Conservation (phyloP, 2,797 vertebrate genomes). For the Anableps anableps region DNA sequence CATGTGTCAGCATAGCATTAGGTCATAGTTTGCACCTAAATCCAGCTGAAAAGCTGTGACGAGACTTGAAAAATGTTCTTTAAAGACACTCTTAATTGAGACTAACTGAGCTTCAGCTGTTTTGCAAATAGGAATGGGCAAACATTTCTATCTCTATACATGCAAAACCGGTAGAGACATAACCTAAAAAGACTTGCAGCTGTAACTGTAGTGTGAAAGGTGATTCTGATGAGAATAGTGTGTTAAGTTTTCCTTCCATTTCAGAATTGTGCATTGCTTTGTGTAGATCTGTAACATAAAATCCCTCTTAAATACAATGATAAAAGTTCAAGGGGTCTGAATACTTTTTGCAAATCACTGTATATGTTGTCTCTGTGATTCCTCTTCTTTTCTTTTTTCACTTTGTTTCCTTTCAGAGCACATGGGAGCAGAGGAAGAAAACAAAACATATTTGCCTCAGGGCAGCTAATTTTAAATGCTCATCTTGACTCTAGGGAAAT, state of each 20-base stretch:
- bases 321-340: background rate
- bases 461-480: constrained; percentile 76
- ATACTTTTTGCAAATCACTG: background rate
- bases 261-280: background rate
- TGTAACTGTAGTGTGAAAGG: background rate
- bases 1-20: background rate
- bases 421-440: constrained; percentile 33
- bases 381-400: constrained; percentile 24
- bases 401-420: constrained; percentile 57
- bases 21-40: background rate
- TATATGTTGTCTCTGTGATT: constrained; percentile 11
- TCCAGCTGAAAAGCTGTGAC: background rate
- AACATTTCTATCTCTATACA: background rate
- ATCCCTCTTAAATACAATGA: background rate
- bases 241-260: background rate
- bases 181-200: background rate
- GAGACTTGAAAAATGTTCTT: background rate
- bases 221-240: background rate
- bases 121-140: background rate
- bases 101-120: background rate
- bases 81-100: background rate
- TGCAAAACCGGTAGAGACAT: background rate
- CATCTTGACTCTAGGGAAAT: constrained; percentile 68
- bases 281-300: background rate
- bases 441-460: constrained; percentile 73